Base-by-base conservation (phyloP, 2,888 invertebrate genomes). In the Nomada goodeniana region DNA sequence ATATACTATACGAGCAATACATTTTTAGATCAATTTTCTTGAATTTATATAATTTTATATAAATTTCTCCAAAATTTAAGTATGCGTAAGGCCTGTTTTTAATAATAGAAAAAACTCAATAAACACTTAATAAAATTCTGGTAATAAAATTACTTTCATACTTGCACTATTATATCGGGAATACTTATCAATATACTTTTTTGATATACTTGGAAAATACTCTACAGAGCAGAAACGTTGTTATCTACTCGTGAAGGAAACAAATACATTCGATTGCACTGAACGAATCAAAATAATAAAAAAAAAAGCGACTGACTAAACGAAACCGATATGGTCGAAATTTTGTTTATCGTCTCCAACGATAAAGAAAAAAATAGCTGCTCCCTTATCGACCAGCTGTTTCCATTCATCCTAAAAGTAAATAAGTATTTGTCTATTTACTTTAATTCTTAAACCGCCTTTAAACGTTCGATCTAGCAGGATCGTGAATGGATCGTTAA, bases 401-500 rank as follows among this genome's bases (percentile, higher is more conserved):
- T 36, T 44, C 57, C 18, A 36, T n/a, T 23, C 53, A 20, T 60
- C 71, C 44, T 42, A 55, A 72, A 80, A 52, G 57, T 61, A 68
- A 76, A 68, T 47, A 73, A 20, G 13, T 53, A n/a, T 26, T 26
- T 64, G 52, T 10, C 7, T 20, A 47, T 65, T 73, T 61, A 55
- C n/a, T 50, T 23, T 50, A 68, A 63, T 61, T 68, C 47, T 67
- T 55, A 63, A 74, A 76, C 7, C 50, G 42, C 26, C 59, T n/a
- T 9, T 20, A 52, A 64, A 60, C 18, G 42, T n/a, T 57, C 26
- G n/a, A 57, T 69, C 18, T n/a, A 53, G 50, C 53, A 11, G 44
- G 29, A 69, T 64, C 26, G 36, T 44, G 50, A 50, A 68, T 71
- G 71, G 71, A 81, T 80, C 80, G 80, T 82, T 82, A 75, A 82